phyloP scores from a whole-genome alignment of 2,888 invertebrate species.

The Nomada goodeniana region DNA sequence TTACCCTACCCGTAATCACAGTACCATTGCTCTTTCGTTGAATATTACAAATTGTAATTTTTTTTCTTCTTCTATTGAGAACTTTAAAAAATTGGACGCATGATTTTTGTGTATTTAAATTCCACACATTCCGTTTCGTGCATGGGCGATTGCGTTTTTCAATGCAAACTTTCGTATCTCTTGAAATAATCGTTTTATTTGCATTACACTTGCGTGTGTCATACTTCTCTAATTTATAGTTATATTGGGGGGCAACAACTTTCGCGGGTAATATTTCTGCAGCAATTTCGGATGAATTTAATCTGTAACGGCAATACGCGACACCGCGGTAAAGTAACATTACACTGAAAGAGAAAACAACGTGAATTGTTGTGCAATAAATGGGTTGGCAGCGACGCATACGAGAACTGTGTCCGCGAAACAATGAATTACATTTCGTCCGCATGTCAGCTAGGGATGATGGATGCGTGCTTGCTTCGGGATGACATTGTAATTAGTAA shows the following conservation, averaged over 20 bases:
- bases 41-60: neutral
- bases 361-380: neutral
- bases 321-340: neutral
- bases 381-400: neutral
- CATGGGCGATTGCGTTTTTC: neutral
- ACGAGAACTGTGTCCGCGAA: neutral
- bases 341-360: neutral
- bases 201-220: no score
- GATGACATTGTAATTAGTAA: slow-evolving; percentile 55
- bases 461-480: slow-evolving; percentile 13
- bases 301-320: no score
- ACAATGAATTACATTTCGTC: slow-evolving; percentile 32
- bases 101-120: no score
- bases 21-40: neutral
- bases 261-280: no score
- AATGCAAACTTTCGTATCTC: neutral
- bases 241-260: no score
- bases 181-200: neutral
- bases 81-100: no score
- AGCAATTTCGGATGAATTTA: no score
- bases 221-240: no score
- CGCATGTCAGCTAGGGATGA: neutral
- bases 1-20: slow-evolving; percentile 15
- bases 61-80: neutral
- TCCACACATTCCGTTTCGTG: neutral